Base-by-base conservation (phyloP, 1,140 invertebrate species). In the Saccostrea cuccullata region DNA sequence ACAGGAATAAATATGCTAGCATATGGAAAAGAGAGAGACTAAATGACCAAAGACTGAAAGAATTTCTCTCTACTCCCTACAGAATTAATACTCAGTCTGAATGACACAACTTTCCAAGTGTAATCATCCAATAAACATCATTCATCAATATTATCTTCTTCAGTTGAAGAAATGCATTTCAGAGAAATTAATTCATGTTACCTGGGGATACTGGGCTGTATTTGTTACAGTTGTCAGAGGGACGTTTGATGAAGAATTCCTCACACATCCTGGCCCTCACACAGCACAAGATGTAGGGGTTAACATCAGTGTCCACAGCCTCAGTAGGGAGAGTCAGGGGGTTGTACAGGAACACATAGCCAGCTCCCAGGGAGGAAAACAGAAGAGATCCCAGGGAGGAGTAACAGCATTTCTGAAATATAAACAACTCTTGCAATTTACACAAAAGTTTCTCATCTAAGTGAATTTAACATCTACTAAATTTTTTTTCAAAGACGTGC, bases 391-490 rank as follows among this genome's bases (percentile, higher is more conserved):
- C 70, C 2, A 12, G 15, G 26, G 70, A 77, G 9, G 70, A 77
- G 26, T 77, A 77, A 77, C 70, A 77, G 26, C 70, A 77, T 77
- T 77, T 77, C 70, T 77, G 70, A 13, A 36, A 30, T n/a, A 64
- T n/a, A 64, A 64, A 64, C 58, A 64, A n/a, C 0, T 17, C n/a
- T 64, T 64, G 56, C 17, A 13, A 58, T 64, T 47, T 2, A 47
- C 47, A 2, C 47, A 47, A 6, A 47, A 47, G 47, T 47, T 9
- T 47, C 0, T 9, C 5, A 47, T 47, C 47, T 6, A 47, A 47
- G 47, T 47, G 6, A 47, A 47, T 2, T 47, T 47, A 47, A 47
- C 6, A 47, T 47, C 40, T 47, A 47, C 40, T 47, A 6, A 47
- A 47, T 47, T 6, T 6, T 47, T 47, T 3, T 6, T 6, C 40